Evolutionary conservation across 2,888 invertebrate genomes (phyloP), one percentile per base, ranked within the genome.

Genomic region (Holacanthella duospinosa): DNA sequence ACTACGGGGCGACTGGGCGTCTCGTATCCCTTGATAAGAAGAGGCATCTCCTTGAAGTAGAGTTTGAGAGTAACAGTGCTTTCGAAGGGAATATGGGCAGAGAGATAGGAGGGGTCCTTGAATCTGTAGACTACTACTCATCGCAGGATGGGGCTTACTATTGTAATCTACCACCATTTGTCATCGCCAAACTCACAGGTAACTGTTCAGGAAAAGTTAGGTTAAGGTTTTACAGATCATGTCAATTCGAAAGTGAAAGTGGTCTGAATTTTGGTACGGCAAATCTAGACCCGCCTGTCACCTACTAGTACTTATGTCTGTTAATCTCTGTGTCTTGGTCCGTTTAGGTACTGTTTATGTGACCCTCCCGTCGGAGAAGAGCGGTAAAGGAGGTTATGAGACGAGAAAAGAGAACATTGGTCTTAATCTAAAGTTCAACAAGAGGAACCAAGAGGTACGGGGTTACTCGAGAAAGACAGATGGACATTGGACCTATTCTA

Each of bases 361-460:
- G 2, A 78, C 78, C 0, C 36, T 16, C 36, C 36, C 36, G 6
- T 16, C 36, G 36, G 82, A 82, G 43, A 77, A 77, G 28, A 61
- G 62, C n/a, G 58, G 61, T 25, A 60, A 64, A 4, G 61, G 60
- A 26, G 27, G 48, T 2, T 29, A 60, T 3, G 36, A 54, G 16
- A 59, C 29, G 16, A 16, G 43, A 2, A 29, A 55, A 36, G 77
- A 85, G 21, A 95, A 95, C 76, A 82, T 96, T 29, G 97, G 96
- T 0, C 81, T 97, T 55, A 91, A 93, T 76, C 80, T 97, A 26
- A 96, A 96, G 78, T 89, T 88, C 75, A 90, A 87, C 67, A 92
- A 90, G 75, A 84, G 78, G 25, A 83, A 82, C 71, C 80, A 82
- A 74, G 84, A 89, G 81, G 87, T 87, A 68, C 73, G 74, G 1